A percentile compares a stretch with the other conserved stretches of the same genome.
phyloP scores from a whole-genome alignment of 2,797 vertebrate genomes.

The Hylomyscus alleni region DNA sequence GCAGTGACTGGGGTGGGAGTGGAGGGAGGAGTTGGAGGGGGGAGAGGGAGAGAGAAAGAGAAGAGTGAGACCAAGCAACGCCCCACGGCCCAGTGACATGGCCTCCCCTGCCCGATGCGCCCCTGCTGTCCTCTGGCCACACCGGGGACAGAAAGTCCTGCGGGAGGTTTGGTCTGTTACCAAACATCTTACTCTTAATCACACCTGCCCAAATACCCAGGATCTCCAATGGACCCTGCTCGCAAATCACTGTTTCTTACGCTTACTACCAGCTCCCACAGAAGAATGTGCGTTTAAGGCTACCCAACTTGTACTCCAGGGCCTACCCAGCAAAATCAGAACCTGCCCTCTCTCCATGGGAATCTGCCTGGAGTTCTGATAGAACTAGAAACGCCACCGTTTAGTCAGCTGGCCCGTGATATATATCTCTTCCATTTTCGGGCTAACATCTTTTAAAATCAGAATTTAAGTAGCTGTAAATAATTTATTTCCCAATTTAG shows the following conservation, averaged over 20 bases:
- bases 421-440: not conserved
- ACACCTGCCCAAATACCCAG: not conserved
- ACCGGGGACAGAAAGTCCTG: not conserved
- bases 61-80: rapidly evolving
- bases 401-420: not conserved
- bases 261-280: not conserved
- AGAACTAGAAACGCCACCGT: not conserved
- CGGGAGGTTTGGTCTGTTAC: not conserved
- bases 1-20: slow-evolving; percentile 92
- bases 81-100: not conserved
- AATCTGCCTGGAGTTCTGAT: not conserved
- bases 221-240: not conserved
- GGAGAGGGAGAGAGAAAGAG: not conserved
- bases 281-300: not conserved
- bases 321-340: not conserved
- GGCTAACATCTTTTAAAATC: not conserved
- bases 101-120: not conserved
- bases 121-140: not conserved
- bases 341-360: not conserved
- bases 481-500: not conserved
- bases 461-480: slow-evolving; percentile 3
- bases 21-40: too few relatives aligned
- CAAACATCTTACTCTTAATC: not conserved
- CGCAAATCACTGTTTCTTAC: not conserved
- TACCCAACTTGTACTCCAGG: not conserved